Conservation (phyloP, 2,888 invertebrate genomes). For the Leuctra nigra region DNA sequence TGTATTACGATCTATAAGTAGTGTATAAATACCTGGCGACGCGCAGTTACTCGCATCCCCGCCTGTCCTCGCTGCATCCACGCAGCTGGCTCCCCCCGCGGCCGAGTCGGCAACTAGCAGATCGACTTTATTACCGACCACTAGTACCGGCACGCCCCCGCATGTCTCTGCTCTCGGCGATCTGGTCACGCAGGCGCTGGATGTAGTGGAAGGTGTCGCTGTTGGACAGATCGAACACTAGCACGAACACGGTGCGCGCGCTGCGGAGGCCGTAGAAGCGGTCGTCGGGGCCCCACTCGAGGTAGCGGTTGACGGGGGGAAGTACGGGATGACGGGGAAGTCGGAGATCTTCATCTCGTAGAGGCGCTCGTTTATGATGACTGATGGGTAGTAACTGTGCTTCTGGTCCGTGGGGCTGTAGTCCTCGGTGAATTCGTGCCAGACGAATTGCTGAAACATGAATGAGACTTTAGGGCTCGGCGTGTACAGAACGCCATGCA, state of each 20-base stretch:
- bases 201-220: slow-evolving; percentile 89
- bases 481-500: too few species aligned
- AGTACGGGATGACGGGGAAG: slow-evolving; percentile 77
- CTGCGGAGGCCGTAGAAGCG: slow-evolving; percentile 76
- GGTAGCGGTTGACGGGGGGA: slow-evolving; percentile 85
- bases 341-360: slow-evolving; percentile 84
- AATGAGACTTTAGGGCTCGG: slow-evolving; percentile 27
- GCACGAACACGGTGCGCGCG: slow-evolving; percentile 84
- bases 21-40: too few species aligned
- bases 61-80: too few species aligned
- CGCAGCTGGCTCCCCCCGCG: too few species aligned
- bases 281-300: slow-evolving; percentile 80
- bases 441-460: slow-evolving; percentile 71
- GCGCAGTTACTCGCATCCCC: too few species aligned
- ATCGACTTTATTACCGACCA: slow-evolving; percentile 93
- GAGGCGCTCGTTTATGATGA: slow-evolving; percentile 75
- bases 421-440: slow-evolving; percentile 74
- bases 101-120: slow-evolving; percentile 55
- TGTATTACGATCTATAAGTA: too few species aligned
- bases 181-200: slow-evolving; percentile 84
- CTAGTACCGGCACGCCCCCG: slow-evolving; percentile 77
- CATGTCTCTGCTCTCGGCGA: slow-evolving; percentile 86
- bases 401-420: slow-evolving; percentile 69
- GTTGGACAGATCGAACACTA: slow-evolving; percentile 90
- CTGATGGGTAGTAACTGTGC: slow-evolving; percentile 74